Conservation (phyloP, 2,113 vertebrate species). For the Sorex araneus region DNA sequence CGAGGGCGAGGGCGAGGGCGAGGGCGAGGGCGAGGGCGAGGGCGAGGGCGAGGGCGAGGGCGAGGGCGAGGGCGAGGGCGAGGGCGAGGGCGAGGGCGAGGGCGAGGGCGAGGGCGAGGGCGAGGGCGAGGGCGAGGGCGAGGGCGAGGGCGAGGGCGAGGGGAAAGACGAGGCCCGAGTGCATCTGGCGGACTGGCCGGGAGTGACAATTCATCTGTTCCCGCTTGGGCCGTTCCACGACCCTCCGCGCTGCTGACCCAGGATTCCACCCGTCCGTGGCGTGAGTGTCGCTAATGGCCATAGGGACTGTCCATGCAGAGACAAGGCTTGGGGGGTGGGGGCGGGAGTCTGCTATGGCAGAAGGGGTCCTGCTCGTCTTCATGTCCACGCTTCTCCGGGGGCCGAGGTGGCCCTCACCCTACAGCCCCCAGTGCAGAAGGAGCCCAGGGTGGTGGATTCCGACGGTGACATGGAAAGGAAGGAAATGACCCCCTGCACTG, state of each 20-base stretch:
- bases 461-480: constrained; percentile 71
- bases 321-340: background rate
- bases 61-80: too few relatives aligned
- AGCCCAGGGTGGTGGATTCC: constrained; percentile 29
- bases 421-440: background rate
- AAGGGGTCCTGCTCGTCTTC: constrained; percentile 33
- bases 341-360: background rate
- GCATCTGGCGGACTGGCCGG: constrained; percentile 81
- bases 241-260: too few relatives aligned
- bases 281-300: constrained; percentile 36
- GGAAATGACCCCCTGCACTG: constrained; percentile 76
- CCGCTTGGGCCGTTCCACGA: too few relatives aligned
- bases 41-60: too few relatives aligned
- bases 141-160: too few relatives aligned
- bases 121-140: too few relatives aligned
- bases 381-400: constrained; percentile 48
- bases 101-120: too few relatives aligned
- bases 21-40: too few relatives aligned
- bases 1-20: too few relatives aligned
- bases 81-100: too few relatives aligned
- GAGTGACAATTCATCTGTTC: constrained; percentile 79
- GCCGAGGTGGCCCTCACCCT: constrained; percentile 62
- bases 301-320: background rate
- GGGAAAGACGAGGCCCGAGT: background rate
- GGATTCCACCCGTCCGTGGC: too few relatives aligned